phyloP scores from a whole-genome alignment of 2,888 invertebrate species.

The Melitaea athalia region DNA sequence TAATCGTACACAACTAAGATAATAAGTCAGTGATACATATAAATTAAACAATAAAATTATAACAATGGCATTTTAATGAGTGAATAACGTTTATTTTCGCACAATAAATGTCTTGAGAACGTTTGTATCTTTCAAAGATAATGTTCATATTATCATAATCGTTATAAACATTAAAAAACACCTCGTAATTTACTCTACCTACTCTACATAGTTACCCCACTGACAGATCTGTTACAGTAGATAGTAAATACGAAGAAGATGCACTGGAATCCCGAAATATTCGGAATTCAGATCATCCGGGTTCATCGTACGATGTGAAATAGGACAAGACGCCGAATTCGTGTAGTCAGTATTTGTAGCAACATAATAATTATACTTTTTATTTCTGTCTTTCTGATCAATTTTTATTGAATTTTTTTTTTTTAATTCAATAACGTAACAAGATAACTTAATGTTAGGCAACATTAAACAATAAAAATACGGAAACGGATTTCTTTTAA shows the following conservation, averaged over 20 bases:
- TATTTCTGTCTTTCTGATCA: neutral
- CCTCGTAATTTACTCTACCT: constrained; percentile 1
- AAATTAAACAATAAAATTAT: too few relatives aligned
- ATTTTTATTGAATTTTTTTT: neutral
- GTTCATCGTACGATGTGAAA: constrained; percentile 53
- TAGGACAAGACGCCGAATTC: constrained; percentile 27
- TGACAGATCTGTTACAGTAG: constrained; percentile 13
- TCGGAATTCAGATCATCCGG: constrained; percentile 38
- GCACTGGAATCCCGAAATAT: constrained; percentile 54
- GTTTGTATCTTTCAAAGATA: too few relatives aligned
- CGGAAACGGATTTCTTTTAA: too few relatives aligned
- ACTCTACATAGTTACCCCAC: constrained; percentile 16
- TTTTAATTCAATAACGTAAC: neutral
- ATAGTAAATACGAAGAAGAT: constrained; percentile 45
- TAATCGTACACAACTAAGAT: too few relatives aligned
- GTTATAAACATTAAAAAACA: neutral
- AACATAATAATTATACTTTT: neutral
- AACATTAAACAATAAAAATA: neutral
- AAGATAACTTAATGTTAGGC: neutral
- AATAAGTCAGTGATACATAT: too few relatives aligned
- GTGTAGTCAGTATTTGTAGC: constrained; percentile 11
- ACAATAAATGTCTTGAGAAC: too few relatives aligned
- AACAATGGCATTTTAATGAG: too few relatives aligned
- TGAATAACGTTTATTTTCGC: too few relatives aligned
- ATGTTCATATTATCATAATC: too few relatives aligned